Percentiles rank a stretch among this genome's conserved stretches.
These are phyloP conservation scores for Metaphire vulgaris DNA, from an alignment of 1,140 invertebrate genomes.

Conservation along the genomic window DNA sequence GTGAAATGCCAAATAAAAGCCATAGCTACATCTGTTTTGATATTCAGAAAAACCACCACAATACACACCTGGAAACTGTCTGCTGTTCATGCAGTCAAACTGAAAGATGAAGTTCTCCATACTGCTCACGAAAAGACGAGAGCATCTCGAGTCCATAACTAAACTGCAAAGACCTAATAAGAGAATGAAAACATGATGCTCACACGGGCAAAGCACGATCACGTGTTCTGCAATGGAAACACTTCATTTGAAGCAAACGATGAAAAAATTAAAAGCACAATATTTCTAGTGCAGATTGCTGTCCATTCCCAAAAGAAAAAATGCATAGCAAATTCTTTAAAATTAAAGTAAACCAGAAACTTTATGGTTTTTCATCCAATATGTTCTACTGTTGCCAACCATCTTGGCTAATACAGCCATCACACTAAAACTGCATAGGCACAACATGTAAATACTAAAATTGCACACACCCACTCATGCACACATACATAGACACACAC, in stretches of 20 bases:
- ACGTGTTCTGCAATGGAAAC: background rate
- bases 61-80: slow-evolving; percentile 56
- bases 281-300: background rate
- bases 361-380: background rate
- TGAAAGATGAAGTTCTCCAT: slow-evolving; percentile 78
- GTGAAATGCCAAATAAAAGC: background rate
- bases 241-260: background rate
- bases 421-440: no score
- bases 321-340: background rate
- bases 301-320: background rate
- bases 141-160: background rate
- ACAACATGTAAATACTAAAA: no score
- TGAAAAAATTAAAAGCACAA: background rate
- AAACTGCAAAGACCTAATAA: background rate
- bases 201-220: background rate
- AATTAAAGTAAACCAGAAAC: background rate
- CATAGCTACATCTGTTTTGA: background rate
- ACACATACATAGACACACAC: no score
- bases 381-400: no score
- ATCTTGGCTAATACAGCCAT: no score
- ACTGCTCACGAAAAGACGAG: slow-evolving; percentile 68
- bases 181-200: no score
- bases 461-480: no score
- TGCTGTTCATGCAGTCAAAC: slow-evolving; percentile 69
- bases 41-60: background rate